Evolutionary conservation across 2,113 vertebrate species (phyloP).

Genomic region (Alosa alosa): DNA sequence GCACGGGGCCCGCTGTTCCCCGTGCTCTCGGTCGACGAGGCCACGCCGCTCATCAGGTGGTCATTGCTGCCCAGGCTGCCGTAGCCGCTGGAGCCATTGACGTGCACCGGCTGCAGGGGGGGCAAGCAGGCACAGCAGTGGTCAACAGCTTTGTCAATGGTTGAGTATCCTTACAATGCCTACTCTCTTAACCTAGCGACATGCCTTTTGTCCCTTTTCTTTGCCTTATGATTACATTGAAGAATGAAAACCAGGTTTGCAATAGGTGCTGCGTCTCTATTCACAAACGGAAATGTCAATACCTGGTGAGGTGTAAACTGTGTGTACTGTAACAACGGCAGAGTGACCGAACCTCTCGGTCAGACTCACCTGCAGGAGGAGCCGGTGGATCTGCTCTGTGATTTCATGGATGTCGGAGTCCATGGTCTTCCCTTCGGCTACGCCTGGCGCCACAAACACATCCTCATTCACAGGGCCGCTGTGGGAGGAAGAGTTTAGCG

Average conservation of each 20-base stretch:
- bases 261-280: no score
- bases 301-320: no score
- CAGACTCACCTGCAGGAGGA: slow-evolving; percentile 83
- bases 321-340: background rate
- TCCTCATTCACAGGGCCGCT: slow-evolving; percentile 96
- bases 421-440: slow-evolving; percentile 72
- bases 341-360: background rate
- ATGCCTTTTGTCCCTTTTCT: background rate
- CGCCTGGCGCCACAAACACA: slow-evolving; percentile 75
- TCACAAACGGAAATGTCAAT: no score
- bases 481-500: slow-evolving; percentile 30
- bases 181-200: background rate
- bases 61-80: slow-evolving; percentile 86
- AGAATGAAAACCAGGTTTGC: no score
- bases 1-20: slow-evolving; percentile 57
- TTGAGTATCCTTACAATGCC: no score
- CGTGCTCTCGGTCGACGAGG: slow-evolving; percentile 85
- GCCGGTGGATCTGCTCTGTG: slow-evolving; percentile 88
- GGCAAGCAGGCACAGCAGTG: background rate
- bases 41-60: slow-evolving; percentile 81
- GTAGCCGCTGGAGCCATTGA: slow-evolving; percentile 86
- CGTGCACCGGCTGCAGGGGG: slow-evolving; percentile 82
- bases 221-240: no score
- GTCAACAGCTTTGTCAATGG: background rate
- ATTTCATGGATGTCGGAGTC: slow-evolving; percentile 84